Base-by-base conservation (phyloP, 2,888 invertebrate species). In the Melinaea menophilus region DNA sequence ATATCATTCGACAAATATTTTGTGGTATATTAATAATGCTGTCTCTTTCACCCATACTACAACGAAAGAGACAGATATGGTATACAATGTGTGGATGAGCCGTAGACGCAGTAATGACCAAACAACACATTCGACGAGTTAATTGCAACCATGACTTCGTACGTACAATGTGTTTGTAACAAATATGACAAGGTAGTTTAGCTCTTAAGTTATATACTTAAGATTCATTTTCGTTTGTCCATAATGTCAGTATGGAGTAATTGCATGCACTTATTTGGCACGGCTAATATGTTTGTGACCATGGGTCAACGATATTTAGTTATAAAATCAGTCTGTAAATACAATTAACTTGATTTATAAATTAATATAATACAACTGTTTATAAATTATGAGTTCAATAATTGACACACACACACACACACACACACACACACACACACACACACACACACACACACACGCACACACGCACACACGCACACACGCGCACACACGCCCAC, bases 81-180 rank as follows among this genome's bases (percentile, higher is more conserved):
- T 66, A 59, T 59, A 58, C 61, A 59, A 61, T 65, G 63, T 65
- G 67, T 66, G 68, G 61, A 65, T 63, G 65, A 68, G 62, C 63
- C 64, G 62, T 68, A 68, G 68, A 68, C 65, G 63, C 54, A 59
- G 65, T 66, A 64, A 70, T 65, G 65, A 67, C 58, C 65, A 71
- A 72, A 71, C 71, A 69, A 69, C 65, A 71, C 69, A 69, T 68
- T 63, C 65, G 63, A 66, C 66, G 70, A 66, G 64, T 70, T 71
- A 72, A 72, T 72, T 72, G 67, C 69, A 66, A 63, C 65, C 65
- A 69, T 68, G 71, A 64, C 66, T 68, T 63, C 64, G 61, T 65
- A 59, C 58, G 61, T 55, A 58, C 60, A 62, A 62, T 68, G 65
- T 65, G 65, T 35, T 61, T 48, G 48, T 56, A 54, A 7, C 22